These are phyloP conservation scores for Luperina testacea DNA, from an alignment of 2,888 invertebrate genomes.

Conservation along the genomic window DNA sequence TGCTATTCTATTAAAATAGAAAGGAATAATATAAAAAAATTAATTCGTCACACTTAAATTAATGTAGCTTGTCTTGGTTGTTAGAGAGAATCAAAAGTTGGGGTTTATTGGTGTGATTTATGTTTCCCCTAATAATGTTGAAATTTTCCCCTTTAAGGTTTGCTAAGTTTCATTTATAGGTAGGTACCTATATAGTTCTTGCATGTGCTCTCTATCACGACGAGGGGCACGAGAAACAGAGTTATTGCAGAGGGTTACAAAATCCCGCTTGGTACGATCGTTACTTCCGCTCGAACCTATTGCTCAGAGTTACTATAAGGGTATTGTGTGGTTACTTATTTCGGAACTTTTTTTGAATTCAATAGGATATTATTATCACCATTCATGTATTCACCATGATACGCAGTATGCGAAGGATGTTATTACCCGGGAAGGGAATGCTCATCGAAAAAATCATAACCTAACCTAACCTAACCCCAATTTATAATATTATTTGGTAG, in stretches of 20 bases:
- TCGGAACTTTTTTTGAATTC: not conserved
- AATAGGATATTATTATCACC: not conserved
- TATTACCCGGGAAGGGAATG: not conserved
- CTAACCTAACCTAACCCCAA: not conserved
- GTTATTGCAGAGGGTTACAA: not conserved
- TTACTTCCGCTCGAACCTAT: not conserved
- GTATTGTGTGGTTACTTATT: not conserved
- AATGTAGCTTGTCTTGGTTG: not conserved
- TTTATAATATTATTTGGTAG: slow-evolving; percentile 6
- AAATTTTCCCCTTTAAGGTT: not conserved
- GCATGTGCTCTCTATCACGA: not conserved
- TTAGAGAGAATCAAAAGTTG: not conserved
- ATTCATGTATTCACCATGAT: not conserved
- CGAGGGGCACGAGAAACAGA: not conserved
- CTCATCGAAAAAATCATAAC: not conserved
- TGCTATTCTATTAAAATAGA: no score
- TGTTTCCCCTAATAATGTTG: not conserved
- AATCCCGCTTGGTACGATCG: not conserved
- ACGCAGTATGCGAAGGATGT: not conserved
- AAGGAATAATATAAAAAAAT: not conserved
- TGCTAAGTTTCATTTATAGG: not conserved
- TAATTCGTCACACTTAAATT: not conserved
- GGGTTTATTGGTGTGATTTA: not conserved
- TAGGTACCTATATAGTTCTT: not conserved
- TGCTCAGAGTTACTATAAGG: not conserved